A percentile compares a stretch with the other conserved stretches of the same genome.
Evolutionary conservation across 2,113 vertebrate genomes (phyloP).

Genomic region (Poeciliopsis turrubarensis): DNA sequence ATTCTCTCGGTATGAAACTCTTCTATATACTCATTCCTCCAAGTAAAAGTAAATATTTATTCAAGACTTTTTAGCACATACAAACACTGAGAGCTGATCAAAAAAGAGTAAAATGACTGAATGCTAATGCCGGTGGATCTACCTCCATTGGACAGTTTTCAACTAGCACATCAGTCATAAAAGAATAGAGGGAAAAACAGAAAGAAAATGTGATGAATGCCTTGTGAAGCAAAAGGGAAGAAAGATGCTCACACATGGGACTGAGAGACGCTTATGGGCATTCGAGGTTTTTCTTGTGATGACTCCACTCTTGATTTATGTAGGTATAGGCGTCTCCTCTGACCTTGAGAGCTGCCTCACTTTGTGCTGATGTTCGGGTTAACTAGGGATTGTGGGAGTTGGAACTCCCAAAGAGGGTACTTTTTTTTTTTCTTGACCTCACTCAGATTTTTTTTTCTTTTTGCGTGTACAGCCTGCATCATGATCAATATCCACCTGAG

Average conservation of each 20-base stretch:
- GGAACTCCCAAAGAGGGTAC: conserved; percentile 59
- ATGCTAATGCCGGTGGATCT: conserved; percentile 11
- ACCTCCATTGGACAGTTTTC: conserved; percentile 24
- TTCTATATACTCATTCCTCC: not conserved
- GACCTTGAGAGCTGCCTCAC: conserved; percentile 77
- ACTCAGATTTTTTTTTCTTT: conserved; percentile 54
- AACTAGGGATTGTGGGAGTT: conserved; percentile 77
- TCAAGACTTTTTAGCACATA: conserved; percentile 26
- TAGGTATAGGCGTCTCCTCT: conserved; percentile 73
- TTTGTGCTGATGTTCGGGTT: conserved; percentile 81
- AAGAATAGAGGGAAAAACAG: conserved; percentile 27
- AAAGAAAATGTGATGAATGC: conserved; percentile 49
- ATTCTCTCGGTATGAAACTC: not conserved
- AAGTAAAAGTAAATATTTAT: conserved; percentile 38
- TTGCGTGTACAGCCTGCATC: conserved; percentile 47
- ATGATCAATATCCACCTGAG: conserved; percentile 77
- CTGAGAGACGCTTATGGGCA: conserved; percentile 69
- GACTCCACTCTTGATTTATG: conserved; percentile 81
- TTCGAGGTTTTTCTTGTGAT: conserved; percentile 71
- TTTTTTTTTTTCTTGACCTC: conserved; percentile 57
- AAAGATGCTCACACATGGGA: conserved; percentile 63
- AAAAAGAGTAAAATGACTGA: conserved; percentile 31
- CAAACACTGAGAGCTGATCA: conserved; percentile 27
- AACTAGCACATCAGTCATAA: conserved; percentile 63
- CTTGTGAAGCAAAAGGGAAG: conserved; percentile 33